These are phyloP conservation scores for Eristalis tenax DNA, from an alignment of 2,888 invertebrate species.

Conservation along the genomic window DNA sequence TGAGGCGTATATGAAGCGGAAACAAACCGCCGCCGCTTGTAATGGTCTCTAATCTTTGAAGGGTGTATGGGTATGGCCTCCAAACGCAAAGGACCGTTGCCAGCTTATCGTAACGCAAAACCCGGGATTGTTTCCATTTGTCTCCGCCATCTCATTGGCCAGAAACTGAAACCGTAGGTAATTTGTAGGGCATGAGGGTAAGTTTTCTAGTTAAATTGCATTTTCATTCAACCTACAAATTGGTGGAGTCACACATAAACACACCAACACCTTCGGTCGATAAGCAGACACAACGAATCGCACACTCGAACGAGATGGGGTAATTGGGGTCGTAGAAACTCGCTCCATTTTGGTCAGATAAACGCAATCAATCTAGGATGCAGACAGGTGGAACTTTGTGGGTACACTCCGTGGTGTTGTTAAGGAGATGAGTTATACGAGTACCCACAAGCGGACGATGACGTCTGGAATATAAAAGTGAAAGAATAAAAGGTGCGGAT, in stretches of 20 bases:
- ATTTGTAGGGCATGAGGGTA: constrained; percentile 19
- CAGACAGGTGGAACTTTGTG: constrained; percentile 47
- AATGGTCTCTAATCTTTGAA: constrained; percentile 28
- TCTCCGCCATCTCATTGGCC: not conserved
- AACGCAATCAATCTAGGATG: constrained; percentile 55
- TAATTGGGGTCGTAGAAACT: not conserved
- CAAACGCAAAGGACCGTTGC: not conserved
- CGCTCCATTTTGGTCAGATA: constrained; percentile 38
- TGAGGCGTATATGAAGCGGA: constrained; percentile 19
- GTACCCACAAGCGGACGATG: not conserved
- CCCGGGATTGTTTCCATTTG: not conserved
- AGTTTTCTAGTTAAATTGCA: constrained; percentile 17
- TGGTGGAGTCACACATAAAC: not conserved
- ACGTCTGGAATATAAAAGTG: constrained; percentile 19
- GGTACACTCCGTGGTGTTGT: not conserved
- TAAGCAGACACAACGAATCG: not conserved
- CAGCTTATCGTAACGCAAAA: constrained; percentile 2
- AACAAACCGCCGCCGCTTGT: constrained; percentile 35
- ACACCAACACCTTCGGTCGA: not conserved
- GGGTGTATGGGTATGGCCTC: constrained; percentile 8
- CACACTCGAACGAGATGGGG: not conserved
- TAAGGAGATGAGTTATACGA: constrained; percentile 21
- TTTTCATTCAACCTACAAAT: constrained; percentile 4
- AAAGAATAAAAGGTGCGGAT: constrained; percentile 22
- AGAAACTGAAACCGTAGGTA: constrained; percentile 1